These are phyloP conservation scores for Pavo muticus DNA, from an alignment of 2,113 vertebrate species.

Conservation along the genomic window DNA sequence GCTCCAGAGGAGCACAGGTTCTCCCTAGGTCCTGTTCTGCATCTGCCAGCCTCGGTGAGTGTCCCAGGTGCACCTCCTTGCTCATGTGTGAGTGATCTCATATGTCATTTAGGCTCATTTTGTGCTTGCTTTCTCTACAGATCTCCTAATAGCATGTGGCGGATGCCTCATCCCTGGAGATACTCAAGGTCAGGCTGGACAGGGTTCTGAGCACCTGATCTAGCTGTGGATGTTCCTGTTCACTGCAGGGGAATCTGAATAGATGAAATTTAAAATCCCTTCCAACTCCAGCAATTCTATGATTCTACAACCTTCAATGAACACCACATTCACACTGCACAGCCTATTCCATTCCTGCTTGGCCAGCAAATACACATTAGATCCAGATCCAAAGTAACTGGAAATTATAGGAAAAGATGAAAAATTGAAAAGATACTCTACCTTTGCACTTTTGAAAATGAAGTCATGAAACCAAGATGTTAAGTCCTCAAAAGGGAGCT, in stretches of 20 bases:
- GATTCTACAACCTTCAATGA: neutral
- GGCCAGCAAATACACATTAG: neutral
- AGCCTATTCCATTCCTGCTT: neutral
- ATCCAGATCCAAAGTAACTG: neutral
- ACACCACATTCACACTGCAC: neutral
- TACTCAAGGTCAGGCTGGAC: too few relatives aligned
- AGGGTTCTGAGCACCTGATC: too few relatives aligned
- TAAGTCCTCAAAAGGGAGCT: neutral
- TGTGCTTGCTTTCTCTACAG: neutral
- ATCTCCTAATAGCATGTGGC: too few relatives aligned
- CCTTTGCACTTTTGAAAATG: neutral
- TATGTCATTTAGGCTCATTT: neutral
- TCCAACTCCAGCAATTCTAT: too few relatives aligned
- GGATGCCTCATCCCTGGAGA: too few relatives aligned
- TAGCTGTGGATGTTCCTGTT: too few relatives aligned
- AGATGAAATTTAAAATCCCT: too few relatives aligned
- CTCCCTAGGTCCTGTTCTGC: neutral
- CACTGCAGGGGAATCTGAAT: too few relatives aligned
- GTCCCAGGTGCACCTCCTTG: neutral
- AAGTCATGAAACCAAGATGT: neutral
- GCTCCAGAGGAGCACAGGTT: accelerated
- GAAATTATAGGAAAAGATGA: neutral
- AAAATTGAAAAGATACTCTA: neutral
- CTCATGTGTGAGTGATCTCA: accelerated
- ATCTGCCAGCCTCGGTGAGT: neutral